phyloP scores from a whole-genome alignment of 2,888 invertebrate genomes.

The Amphipoea lucens region DNA sequence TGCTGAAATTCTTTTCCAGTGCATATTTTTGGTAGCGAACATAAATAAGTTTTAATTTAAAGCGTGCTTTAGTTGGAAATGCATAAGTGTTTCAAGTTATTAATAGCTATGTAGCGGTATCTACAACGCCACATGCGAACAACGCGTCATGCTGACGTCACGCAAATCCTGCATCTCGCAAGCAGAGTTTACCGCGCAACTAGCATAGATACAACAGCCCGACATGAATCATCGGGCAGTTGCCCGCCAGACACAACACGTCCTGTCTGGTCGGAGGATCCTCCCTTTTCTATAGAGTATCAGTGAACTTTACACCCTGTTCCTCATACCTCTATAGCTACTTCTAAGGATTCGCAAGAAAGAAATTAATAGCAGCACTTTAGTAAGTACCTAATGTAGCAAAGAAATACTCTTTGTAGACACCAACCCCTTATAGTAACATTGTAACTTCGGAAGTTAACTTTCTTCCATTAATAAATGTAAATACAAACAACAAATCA shows the following conservation, averaged over 20 bases:
- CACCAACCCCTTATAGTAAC: background rate
- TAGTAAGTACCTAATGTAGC: background rate
- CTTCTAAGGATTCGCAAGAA: background rate
- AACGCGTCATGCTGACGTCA: too few species aligned
- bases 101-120: too few species aligned
- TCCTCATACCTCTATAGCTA: background rate
- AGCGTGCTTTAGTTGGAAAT: background rate
- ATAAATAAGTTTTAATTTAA: constrained; percentile 22
- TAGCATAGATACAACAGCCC: too few species aligned
- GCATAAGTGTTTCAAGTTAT: background rate
- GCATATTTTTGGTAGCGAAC: constrained; percentile 13
- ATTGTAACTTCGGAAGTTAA: background rate
- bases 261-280: too few species aligned
- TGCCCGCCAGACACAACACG: too few species aligned
- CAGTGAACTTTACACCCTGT: too few species aligned
- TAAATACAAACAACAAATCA: background rate
- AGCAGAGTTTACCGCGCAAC: too few species aligned
- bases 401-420: background rate
- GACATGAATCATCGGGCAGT: too few species aligned
- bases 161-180: too few species aligned
- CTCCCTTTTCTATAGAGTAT: too few species aligned
- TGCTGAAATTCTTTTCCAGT: constrained; percentile 10
- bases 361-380: background rate
- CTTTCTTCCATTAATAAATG: background rate
- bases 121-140: too few species aligned